Base-by-base conservation (phyloP, 2,888 invertebrate genomes). In the Tortrix viridana region DNA sequence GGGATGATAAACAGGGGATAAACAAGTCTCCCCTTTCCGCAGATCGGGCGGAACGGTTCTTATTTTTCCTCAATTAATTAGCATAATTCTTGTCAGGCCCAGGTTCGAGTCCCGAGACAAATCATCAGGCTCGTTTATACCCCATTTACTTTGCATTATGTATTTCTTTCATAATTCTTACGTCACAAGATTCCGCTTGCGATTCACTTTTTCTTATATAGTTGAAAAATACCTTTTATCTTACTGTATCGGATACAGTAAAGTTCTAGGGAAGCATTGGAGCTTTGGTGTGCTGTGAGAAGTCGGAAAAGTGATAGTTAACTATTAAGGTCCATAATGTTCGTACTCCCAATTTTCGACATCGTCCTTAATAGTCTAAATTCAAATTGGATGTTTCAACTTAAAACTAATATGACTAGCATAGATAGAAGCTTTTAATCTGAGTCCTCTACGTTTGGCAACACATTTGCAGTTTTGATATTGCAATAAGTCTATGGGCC, bases 31-130 rank as follows among this genome's bases (percentile, higher is more conserved):
- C 71, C 72, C 60, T 50, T 50, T 67, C 69, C 76, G 71, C 79
- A 77, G 79, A 80, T 82, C 81, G 79, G 77, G 77, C 75, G 74
- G 72, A 76, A 74, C 78, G 74, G 75, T 74, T 72, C 62, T 80
- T 80, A 76, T 82, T 82, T 77, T 81, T 80, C 79, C 78, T 76
- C 82, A 77, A 83, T 82, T 80, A 80, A 84, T 84, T 82, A 84
- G 74, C 84, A 84, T 84, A 84, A 83, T 80, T 80, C 81, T 80
- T 82, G 84, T 83, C 84, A 84, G 73, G 67, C 71, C 75, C 83
- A 83, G 82, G 75, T 77, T 75, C 69, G 67, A 67, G 65, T 69
- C 71, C 70, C 46, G 53, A 43, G 60, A 62, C 62, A 62, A 62
- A 62, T 57, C 61, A 62, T 56, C 60, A 53, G 52, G 22, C 41